Evolutionary conservation across 2,797 vertebrate genomes (phyloP).

Genomic region (Malurus splendens): DNA sequence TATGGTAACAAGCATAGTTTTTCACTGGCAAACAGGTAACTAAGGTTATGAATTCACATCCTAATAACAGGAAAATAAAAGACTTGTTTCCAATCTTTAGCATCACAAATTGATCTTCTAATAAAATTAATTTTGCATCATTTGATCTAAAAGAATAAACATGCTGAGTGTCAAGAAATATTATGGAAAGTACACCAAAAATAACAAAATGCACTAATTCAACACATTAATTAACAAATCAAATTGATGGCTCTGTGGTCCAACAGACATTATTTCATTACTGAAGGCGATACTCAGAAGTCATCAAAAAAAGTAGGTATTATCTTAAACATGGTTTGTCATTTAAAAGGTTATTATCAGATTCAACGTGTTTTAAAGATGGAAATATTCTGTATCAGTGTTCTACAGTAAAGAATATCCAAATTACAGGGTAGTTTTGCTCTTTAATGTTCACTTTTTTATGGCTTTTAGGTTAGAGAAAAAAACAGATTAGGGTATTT

Average conservation of each 20-base stretch:
- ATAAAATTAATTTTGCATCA: not conserved
- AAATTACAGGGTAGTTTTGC: not conserved
- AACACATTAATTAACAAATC: not conserved
- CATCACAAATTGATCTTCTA: not conserved
- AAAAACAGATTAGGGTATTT: not conserved
- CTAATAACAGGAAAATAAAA: not conserved
- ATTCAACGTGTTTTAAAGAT: not conserved
- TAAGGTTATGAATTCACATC: not conserved
- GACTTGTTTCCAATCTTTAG: not conserved
- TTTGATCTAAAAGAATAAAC: not conserved
- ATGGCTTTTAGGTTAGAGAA: not conserved
- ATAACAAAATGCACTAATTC: not conserved
- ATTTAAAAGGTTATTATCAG: not conserved
- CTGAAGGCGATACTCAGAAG: not conserved
- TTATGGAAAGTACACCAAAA: not conserved
- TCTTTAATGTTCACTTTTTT: not conserved
- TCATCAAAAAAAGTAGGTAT: not conserved
- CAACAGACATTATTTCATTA: not conserved
- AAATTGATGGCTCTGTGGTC: not conserved
- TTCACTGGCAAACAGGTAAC: not conserved
- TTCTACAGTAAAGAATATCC: not conserved
- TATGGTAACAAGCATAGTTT: not conserved
- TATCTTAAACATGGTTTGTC: not conserved
- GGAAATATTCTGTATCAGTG: not conserved
- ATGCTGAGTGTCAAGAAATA: not conserved